A percentile compares a stretch with the other conserved stretches of the same genome.
Evolutionary conservation across 2,888 invertebrate species (phyloP).

Genomic region (Anagyrus pseudococci): DNA sequence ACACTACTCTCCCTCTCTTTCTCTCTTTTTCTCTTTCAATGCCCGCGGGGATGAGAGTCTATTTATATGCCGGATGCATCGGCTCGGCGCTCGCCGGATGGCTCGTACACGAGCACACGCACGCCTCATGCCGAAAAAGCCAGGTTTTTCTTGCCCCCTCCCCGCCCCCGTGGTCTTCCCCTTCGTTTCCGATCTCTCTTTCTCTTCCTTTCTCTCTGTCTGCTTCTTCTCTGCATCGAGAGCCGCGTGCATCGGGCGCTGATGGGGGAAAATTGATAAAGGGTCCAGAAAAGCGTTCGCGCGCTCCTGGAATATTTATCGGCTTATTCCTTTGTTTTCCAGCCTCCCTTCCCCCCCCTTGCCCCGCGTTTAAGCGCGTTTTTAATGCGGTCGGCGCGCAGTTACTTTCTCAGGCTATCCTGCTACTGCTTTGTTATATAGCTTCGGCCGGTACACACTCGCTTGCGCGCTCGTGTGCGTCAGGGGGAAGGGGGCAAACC

Average conservation of each 20-base stretch:
- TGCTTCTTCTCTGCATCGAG: too few species aligned
- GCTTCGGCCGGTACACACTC: too few species aligned
- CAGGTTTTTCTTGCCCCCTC: background rate
- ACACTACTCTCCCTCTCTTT: too few species aligned
- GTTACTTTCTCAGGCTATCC: constrained; percentile 1
- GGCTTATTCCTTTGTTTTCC: background rate
- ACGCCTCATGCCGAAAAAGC: constrained; percentile 14
- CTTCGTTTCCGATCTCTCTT: background rate
- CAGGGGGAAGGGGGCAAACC: too few species aligned
- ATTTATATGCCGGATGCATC: constrained; percentile 46
- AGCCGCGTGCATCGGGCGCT: background rate
- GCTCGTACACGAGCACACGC: constrained; percentile 8
- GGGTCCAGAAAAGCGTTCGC: constrained; percentile 11
- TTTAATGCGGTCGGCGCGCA: background rate
- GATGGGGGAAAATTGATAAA: constrained; percentile 29
- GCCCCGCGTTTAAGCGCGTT: background rate
- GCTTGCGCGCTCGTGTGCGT: too few species aligned
- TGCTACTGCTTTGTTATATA: too few species aligned
- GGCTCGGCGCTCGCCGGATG: constrained; percentile 40
- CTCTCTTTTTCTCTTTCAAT: background rate
- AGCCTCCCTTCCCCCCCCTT: too few species aligned
- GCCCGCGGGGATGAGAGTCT: constrained; percentile 36
- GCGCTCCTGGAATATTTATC: constrained; percentile 17
- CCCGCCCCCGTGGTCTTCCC: background rate
- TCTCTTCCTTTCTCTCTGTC: background rate